Evolutionary conservation across 2,888 invertebrate genomes (phyloP).

Genomic region (Lysandra bellargus): DNA sequence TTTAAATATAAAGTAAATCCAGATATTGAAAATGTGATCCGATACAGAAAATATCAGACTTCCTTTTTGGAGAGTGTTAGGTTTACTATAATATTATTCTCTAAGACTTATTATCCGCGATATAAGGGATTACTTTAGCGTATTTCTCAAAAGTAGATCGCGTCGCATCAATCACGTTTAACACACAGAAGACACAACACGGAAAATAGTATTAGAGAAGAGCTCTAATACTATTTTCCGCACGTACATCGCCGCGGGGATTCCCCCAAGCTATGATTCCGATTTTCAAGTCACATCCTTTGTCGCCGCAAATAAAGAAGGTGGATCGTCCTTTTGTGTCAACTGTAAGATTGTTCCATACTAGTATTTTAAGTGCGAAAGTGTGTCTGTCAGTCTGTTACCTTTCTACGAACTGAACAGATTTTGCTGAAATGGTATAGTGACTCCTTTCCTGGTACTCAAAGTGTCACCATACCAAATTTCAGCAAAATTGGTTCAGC

Average conservation of each 20-base stretch:
- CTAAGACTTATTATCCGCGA: neutral
- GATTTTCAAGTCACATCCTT: conserved; percentile 13
- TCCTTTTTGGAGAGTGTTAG: neutral
- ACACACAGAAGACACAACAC: conserved; percentile 2
- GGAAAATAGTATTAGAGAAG: too few relatives aligned
- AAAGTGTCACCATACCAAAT: too few relatives aligned
- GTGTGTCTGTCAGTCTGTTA: too few relatives aligned
- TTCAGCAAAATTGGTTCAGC: too few relatives aligned
- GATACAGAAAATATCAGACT: neutral
- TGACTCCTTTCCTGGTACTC: too few relatives aligned
- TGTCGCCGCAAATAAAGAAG: neutral
- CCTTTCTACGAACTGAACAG: too few relatives aligned
- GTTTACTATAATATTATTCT: neutral
- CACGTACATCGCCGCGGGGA: neutral
- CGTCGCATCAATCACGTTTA: neutral
- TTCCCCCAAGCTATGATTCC: neutral
- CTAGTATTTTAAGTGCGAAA: neutral
- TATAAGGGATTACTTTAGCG: conserved; percentile 14
- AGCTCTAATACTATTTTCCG: neutral
- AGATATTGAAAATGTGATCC: neutral
- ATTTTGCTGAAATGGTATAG: too few relatives aligned
- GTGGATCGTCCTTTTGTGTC: neutral
- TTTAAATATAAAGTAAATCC: neutral
- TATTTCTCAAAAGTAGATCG: neutral
- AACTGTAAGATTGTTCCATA: neutral